Conservation (phyloP, 2,888 invertebrate species). For the Eupithecia subumbrata region DNA sequence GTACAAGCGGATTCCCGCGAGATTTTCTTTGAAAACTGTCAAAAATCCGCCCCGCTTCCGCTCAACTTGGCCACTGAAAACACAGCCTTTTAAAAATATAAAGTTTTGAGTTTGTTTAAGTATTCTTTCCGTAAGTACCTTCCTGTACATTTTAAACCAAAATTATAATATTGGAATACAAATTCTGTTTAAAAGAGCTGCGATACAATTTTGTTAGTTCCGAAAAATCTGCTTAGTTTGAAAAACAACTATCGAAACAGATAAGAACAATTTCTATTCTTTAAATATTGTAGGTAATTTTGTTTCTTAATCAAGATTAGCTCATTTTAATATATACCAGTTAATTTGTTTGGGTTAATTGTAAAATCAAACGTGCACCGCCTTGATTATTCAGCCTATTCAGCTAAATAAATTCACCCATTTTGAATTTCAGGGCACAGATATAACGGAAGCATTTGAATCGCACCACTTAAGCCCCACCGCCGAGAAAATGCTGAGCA, state of each 20-base stretch:
- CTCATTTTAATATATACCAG: neutral
- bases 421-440: conserved; percentile 75
- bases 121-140: too few species aligned
- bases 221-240: neutral
- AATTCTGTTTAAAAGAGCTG: neutral
- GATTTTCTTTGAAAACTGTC: neutral
- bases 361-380: neutral
- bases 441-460: conserved; percentile 91
- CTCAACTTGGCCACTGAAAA: neutral
- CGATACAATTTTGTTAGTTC: neutral
- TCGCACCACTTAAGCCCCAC: conserved; percentile 86
- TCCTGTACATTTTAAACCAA: neutral
- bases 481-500: conserved; percentile 68
- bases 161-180: neutral
- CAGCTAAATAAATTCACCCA: conserved; percentile 1
- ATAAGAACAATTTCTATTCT: neutral
- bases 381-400: neutral
- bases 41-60: too few species aligned
- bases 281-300: neutral
- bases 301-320: neutral
- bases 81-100: too few species aligned
- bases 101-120: too few species aligned
- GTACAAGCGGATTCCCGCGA: neutral
- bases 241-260: neutral
- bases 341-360: neutral